Evolutionary conservation across 2,888 invertebrate species (phyloP).

Genomic region (Magallana nippona): DNA sequence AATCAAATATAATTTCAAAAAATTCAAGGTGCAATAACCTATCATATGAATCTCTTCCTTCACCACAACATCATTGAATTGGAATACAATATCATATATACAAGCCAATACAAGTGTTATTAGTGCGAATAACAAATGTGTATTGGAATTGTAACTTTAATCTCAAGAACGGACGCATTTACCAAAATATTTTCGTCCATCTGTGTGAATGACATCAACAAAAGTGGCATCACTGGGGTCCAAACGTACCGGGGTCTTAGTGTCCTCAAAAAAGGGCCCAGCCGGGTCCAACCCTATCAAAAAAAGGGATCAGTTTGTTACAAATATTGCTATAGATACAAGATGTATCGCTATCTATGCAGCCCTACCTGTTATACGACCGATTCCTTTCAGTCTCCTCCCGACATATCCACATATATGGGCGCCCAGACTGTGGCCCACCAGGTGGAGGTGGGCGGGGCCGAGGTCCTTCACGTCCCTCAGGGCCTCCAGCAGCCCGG

Average conservation of each 20-base stretch:
- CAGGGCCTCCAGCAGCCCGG: constrained; percentile 38
- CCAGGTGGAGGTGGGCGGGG: constrained; percentile 71
- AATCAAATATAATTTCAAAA: too few relatives aligned
- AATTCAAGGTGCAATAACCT: too few relatives aligned
- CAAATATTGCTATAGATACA: too few relatives aligned
- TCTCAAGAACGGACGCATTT: background rate
- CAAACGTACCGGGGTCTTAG: constrained; percentile 34
- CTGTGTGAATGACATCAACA: constrained; percentile 48
- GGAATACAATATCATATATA: too few relatives aligned
- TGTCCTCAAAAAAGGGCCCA: constrained; percentile 39
- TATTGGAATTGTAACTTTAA: too few relatives aligned
- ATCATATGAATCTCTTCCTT: too few relatives aligned
- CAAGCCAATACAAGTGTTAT: too few relatives aligned
- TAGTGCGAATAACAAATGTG: too few relatives aligned
- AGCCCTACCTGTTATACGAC: constrained; percentile 70
- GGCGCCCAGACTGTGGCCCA: constrained; percentile 92
- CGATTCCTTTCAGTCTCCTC: constrained; percentile 80
- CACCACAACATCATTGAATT: too few relatives aligned
- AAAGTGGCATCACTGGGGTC: constrained; percentile 44
- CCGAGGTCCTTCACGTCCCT: background rate
- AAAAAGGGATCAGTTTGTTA: background rate
- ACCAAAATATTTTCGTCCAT: constrained; percentile 34
- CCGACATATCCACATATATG: constrained; percentile 94
- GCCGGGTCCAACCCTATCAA: constrained; percentile 46
- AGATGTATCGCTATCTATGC: too few relatives aligned